Conservation (phyloP, 2,113 vertebrate genomes). For the Scomber japonicus region DNA sequence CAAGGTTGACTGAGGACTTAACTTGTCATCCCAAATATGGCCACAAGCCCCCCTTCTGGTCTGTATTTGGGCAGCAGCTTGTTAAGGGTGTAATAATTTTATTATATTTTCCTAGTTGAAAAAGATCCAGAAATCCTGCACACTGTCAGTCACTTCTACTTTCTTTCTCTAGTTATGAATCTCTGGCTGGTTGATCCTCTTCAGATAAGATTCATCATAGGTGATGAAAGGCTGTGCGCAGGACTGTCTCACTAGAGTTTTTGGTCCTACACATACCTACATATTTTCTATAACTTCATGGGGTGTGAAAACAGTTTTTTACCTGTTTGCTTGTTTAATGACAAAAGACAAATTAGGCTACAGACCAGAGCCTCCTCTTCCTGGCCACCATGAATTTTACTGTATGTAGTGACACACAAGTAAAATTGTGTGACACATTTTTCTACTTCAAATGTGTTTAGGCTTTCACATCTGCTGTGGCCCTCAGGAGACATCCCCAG, state of each 20-base stretch:
- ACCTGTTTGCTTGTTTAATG: conserved; percentile 13
- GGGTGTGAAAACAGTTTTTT: conserved; percentile 7
- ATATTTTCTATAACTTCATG: neutral
- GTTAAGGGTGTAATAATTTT: neutral
- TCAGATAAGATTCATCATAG: neutral
- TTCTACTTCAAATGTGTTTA: conserved; percentile 44
- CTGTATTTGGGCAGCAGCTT: neutral
- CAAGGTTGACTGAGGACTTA: neutral
- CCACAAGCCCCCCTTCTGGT: too few relatives aligned
- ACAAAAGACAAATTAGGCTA: conserved; percentile 9
- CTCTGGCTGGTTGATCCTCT: neutral
- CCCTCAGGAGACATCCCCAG: conserved; percentile 35
- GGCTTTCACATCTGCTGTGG: conserved; percentile 37
- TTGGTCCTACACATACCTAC: too few relatives aligned
- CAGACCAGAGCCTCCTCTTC: neutral
- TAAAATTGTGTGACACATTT: conserved; percentile 42
- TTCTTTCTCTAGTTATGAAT: neutral
- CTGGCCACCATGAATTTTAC: conserved; percentile 14
- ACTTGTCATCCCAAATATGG: neutral
- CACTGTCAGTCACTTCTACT: neutral
- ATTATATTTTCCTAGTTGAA: too few relatives aligned
- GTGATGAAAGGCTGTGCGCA: neutral
- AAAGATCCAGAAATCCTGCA: neutral
- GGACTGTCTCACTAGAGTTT: neutral
- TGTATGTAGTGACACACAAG: neutral